phyloP scores from a whole-genome alignment of 2,113 vertebrate species.

The Fukomys damarensis region DNA sequence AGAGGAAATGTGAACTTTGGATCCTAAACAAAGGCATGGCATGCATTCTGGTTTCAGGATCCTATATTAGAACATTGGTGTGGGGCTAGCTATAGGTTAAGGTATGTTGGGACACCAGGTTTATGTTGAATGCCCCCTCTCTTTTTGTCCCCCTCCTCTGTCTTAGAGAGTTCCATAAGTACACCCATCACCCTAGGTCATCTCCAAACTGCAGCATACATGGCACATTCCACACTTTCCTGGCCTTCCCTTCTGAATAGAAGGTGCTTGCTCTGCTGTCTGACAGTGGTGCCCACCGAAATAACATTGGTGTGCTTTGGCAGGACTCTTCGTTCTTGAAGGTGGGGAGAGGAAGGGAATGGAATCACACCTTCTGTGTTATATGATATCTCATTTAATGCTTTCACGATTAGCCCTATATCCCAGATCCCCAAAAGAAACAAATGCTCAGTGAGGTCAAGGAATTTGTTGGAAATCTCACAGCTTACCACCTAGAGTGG shows the following conservation, averaged over 20 bases:
- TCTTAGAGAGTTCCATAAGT: neutral
- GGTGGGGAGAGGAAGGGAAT: neutral
- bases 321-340: neutral
- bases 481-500: neutral
- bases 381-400: neutral
- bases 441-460: neutral
- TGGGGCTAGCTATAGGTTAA: neutral
- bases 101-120: neutral
- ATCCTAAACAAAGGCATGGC: neutral
- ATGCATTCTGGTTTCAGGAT: accelerated
- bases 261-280: neutral
- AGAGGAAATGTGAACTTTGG: neutral
- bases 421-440: neutral
- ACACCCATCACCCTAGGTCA: neutral
- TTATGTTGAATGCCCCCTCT: neutral
- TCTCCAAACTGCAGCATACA: neutral
- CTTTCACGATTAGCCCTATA: neutral
- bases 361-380: neutral
- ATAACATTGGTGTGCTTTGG: accelerated
- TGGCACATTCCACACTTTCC: neutral
- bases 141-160: neutral
- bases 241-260: neutral
- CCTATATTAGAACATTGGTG: accelerated
- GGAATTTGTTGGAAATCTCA: neutral
- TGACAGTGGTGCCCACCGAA: too few species aligned